A percentile compares a stretch with the other conserved stretches of the same genome.
phyloP scores from a whole-genome alignment of 2,113 vertebrate genomes.

The Melanerpes aurifrons region DNA sequence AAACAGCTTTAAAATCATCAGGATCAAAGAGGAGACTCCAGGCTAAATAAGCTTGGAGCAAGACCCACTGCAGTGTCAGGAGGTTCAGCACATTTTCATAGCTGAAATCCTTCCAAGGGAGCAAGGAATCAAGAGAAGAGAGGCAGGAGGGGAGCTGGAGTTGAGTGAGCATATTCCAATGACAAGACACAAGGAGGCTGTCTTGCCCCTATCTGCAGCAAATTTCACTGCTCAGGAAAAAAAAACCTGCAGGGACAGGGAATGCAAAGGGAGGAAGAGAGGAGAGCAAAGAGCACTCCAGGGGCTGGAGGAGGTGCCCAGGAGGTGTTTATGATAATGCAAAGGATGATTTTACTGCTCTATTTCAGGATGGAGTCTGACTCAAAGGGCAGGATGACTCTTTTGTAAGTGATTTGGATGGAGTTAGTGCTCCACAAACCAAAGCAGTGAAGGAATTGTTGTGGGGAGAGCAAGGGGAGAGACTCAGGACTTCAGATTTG shows the following conservation, averaged over 20 bases:
- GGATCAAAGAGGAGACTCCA: not conserved
- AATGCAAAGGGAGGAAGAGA: not conserved
- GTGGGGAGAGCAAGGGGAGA: too few relatives aligned
- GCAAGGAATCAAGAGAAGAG: not conserved
- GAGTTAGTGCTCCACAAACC: not conserved
- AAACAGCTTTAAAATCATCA: not conserved
- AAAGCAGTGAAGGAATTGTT: rapidly evolving
- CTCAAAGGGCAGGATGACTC: not conserved
- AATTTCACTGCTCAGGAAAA: not conserved
- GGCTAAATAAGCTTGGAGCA: not conserved
- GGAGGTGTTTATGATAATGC: not conserved
- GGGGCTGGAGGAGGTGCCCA: not conserved
- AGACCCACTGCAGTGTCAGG: rapidly evolving
- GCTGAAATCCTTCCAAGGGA: not conserved
- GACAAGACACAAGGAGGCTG: constrained; percentile 58
- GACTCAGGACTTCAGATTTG: not conserved
- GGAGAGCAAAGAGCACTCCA: rapidly evolving
- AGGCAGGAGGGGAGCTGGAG: not conserved
- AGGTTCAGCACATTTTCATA: not conserved
- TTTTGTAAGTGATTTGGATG: not conserved
- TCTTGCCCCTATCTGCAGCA: constrained; percentile 35
- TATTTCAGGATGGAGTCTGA: not conserved
- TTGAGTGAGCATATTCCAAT: not conserved
- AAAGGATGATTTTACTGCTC: not conserved
- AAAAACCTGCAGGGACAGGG: not conserved